A percentile compares a stretch with the other conserved stretches of the same genome.
These are phyloP conservation scores for Marronus borbonicus DNA, from an alignment of 2,888 invertebrate species.

Conservation along the genomic window DNA sequence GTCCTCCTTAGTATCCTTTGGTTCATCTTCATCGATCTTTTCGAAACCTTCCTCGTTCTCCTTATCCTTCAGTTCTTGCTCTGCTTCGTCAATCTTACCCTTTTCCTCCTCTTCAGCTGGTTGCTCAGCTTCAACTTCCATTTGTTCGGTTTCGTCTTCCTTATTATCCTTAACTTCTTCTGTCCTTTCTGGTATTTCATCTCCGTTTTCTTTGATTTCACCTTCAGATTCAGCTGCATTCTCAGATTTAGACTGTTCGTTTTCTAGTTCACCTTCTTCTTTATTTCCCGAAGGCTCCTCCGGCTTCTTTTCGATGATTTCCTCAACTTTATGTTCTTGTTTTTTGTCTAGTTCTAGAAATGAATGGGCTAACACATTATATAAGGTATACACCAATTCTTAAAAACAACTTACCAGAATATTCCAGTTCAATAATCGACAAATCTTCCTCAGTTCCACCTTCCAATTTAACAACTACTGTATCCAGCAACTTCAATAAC, in stretches of 20 bases:
- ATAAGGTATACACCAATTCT: no score
- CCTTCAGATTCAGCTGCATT: constrained; percentile 21
- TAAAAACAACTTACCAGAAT: constrained; percentile 63
- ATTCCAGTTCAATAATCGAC: constrained; percentile 84
- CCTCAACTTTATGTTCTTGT: constrained; percentile 63
- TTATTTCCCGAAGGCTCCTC: constrained; percentile 63
- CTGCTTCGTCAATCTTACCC: constrained; percentile 68
- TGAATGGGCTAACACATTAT: constrained; percentile 11
- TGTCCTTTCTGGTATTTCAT: constrained; percentile 48
- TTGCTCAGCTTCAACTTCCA: constrained; percentile 68
- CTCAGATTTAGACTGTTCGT: constrained; percentile 57
- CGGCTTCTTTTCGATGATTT: constrained; percentile 60
- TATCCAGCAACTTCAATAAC: constrained; percentile 91
- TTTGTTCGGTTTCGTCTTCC: constrained; percentile 60
- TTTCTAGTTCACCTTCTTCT: constrained; percentile 63
- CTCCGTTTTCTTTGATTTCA: constrained; percentile 53
- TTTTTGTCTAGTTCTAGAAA: constrained; percentile 64
- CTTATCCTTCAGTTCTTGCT: constrained; percentile 64
- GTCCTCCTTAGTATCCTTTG: constrained; percentile 52
- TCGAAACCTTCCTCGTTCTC: constrained; percentile 52
- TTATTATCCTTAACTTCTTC: constrained; percentile 56
- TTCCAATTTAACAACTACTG: constrained; percentile 96
- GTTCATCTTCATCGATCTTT: constrained; percentile 51
- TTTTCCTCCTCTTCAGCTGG: constrained; percentile 65
- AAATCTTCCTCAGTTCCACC: constrained; percentile 93